Evolutionary conservation across 2,797 vertebrate species (phyloP), one percentile per base, ranked within the genome.

Genomic region (Perodicticus potto): DNA sequence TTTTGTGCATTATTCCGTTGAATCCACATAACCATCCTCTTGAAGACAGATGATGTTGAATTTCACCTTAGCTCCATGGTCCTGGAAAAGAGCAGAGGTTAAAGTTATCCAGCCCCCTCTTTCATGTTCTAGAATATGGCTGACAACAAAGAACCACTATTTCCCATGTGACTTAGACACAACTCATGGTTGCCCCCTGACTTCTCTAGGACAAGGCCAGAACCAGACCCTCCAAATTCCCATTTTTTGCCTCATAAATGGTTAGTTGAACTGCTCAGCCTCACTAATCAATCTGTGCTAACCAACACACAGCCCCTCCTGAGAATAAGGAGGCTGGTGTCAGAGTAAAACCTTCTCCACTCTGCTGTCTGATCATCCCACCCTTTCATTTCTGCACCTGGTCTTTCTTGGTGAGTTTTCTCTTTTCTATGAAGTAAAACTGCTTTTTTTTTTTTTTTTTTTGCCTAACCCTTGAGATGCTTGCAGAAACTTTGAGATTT

Each of bases 291-390:
- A 0, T 32, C 7, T 34, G 72, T 61, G 45, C 32, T 43, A 27
- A 37, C 43, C 23, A 12, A 32, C 3, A 34, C 67, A 25, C 12
- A 5, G 37, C 29, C 65, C 32, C 32, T 77, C 10, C 37, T 3
- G 17, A 74, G 55, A 37, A 59, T 20, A 59, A 23, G 37, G 13
- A 57, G 29, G 37, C 27, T 13, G 34, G 17, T 16, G 20, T 49
- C 40, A 2, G 7, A 8, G 25, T 25, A 8, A 69, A 81, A 3
- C 40, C 9, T 32, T 49, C 34, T 55, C 6, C 29, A 4, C 17
- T 45, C 74, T 53, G 0, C 63, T 25, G 0, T 67, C 34, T 0
- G 9, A 32, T n/a, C 12, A 10, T 40, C 23, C 45, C 2, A 8
- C n/a, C 20, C 53, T 32, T 1, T 9, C 67, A 11, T 43, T 16